These are phyloP conservation scores for Ichneumon xanthorius DNA, from an alignment of 2,888 invertebrate genomes.

Conservation along the genomic window DNA sequence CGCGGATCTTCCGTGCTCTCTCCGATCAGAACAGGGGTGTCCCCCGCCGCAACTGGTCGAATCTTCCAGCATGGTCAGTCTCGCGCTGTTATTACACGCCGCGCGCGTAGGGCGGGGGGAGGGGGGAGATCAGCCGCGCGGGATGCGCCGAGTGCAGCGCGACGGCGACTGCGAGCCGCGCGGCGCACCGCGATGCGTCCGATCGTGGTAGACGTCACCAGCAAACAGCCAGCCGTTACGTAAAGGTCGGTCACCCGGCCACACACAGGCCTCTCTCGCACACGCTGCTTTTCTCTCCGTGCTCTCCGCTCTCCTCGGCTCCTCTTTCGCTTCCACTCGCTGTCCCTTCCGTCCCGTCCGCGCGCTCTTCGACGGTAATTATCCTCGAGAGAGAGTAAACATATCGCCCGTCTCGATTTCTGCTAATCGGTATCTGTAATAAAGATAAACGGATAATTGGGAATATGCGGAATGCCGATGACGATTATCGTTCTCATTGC, in stretches of 20 bases:
- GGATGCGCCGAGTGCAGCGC: constrained; percentile 46
- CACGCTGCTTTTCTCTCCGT: constrained; percentile 67
- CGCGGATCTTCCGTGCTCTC: not conserved
- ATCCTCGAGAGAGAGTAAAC: too few relatives aligned
- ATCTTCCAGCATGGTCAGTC: constrained; percentile 34
- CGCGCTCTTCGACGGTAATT: not conserved
- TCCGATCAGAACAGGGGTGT: not conserved
- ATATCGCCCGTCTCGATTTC: not conserved
- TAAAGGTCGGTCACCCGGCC: constrained; percentile 85
- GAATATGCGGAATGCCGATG: not conserved
- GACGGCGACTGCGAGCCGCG: constrained; percentile 4
- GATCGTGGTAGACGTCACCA: constrained; percentile 68
- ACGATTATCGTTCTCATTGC: constrained; percentile 9
- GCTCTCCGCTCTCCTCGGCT: constrained; percentile 54
- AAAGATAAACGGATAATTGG: not conserved
- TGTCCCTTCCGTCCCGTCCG: constrained; percentile 35
- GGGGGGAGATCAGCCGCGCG: not conserved
- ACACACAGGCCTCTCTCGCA: constrained; percentile 73
- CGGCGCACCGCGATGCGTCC: constrained; percentile 57
- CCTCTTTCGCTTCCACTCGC: constrained; percentile 40
- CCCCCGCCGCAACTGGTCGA: constrained; percentile 43
- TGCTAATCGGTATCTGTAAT: not conserved
- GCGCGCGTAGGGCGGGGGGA: not conserved
- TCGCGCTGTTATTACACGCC: constrained; percentile 47
- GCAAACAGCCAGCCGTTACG: constrained; percentile 82